Conservation (phyloP, 2,113 vertebrate genomes). For the Aegithalos caudatus region DNA sequence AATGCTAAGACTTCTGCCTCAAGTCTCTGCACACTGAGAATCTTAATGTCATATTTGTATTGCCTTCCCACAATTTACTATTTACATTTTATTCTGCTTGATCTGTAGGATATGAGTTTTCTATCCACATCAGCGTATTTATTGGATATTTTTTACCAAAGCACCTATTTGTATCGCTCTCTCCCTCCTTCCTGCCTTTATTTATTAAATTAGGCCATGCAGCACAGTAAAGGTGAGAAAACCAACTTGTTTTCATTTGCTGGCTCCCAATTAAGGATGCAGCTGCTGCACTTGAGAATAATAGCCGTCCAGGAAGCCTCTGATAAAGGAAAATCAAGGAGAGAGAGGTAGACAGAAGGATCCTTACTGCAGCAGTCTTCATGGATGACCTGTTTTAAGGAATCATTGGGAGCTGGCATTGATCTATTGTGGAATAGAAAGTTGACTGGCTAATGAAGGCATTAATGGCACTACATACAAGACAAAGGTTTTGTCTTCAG, state of each 20-base stretch:
- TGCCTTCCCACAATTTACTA: background rate
- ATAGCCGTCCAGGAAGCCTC: background rate
- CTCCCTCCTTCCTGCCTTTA: background rate
- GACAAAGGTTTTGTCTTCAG: background rate
- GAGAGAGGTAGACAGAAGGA: background rate
- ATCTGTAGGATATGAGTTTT: background rate
- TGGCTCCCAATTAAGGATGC: background rate
- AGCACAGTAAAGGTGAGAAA: background rate
- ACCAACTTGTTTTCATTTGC: background rate
- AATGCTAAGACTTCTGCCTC: background rate
- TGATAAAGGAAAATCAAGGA: background rate
- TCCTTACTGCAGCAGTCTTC: background rate
- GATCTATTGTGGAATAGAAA: background rate
- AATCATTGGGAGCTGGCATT: background rate
- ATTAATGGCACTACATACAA: background rate
- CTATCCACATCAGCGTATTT: background rate
- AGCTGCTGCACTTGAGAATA: background rate
- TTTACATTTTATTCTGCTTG: background rate
- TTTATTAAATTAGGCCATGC: conserved; percentile 29
- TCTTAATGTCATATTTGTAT: background rate
- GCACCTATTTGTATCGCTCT: background rate
- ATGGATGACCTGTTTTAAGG: conserved; percentile 34
- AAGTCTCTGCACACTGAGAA: background rate
- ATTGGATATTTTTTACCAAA: background rate
- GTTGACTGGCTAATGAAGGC: background rate